Percentiles rank a stretch among this genome's conserved stretches.
phyloP scores from a whole-genome alignment of 2,113 vertebrate species.

The Pelobates fuscus region DNA sequence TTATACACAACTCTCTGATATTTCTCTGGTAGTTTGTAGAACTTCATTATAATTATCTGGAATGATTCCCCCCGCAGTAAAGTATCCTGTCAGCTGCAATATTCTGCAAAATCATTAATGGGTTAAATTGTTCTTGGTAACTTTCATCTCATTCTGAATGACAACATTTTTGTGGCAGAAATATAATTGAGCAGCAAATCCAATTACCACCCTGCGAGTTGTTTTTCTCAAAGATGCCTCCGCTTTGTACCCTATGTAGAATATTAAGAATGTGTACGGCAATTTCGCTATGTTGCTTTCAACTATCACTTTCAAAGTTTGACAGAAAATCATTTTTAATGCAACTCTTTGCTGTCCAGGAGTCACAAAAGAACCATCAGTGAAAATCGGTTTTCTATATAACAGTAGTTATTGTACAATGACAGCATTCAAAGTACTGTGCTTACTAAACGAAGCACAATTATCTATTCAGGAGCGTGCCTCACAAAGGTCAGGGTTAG shows the following conservation, averaged over 20 bases:
- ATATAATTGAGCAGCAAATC: constrained; percentile 38
- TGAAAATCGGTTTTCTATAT: constrained; percentile 54
- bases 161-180: constrained; percentile 18
- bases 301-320: constrained; percentile 65
- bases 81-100: too few species aligned
- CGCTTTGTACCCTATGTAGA: constrained; percentile 29
- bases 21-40: too few species aligned
- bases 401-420: constrained; percentile 56
- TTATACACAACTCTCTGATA: too few species aligned
- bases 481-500: constrained; percentile 56
- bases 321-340: constrained; percentile 73
- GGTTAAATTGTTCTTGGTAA: constrained; percentile 4
- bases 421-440: constrained; percentile 57
- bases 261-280: constrained; percentile 65
- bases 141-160: constrained; percentile 10
- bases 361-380: constrained; percentile 66
- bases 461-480: constrained; percentile 57
- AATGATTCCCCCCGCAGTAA: too few species aligned
- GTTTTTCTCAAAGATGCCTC: constrained; percentile 20
- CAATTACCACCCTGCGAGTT: constrained; percentile 38
- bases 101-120: not conserved
- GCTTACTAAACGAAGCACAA: constrained; percentile 58
- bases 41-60: too few species aligned
- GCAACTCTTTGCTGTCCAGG: constrained; percentile 60
- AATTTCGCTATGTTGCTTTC: constrained; percentile 58